Evolutionary conservation across 1,140 invertebrate genomes (phyloP).

Genomic region (Drosophila sulfurigaster): DNA sequence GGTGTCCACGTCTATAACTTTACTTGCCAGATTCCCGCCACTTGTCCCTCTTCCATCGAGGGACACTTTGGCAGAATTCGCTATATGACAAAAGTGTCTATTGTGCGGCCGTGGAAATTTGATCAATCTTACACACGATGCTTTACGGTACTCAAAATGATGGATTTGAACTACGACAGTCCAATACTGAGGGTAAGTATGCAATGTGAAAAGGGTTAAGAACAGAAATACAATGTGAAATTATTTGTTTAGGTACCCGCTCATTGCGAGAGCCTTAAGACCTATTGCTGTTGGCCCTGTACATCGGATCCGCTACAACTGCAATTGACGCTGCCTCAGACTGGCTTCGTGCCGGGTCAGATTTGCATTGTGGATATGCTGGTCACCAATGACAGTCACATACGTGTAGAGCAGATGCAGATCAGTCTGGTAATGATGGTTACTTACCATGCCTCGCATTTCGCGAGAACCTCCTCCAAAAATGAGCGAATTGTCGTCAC

Average conservation of each 20-base stretch:
- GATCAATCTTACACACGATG: constrained; percentile 89
- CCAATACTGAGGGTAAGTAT: constrained; percentile 61
- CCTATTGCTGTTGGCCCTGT: constrained; percentile 68
- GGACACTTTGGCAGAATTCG: constrained; percentile 88
- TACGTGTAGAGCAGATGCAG: constrained; percentile 56
- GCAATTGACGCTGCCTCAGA: constrained; percentile 56
- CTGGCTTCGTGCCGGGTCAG: constrained; percentile 73
- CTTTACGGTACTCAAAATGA: constrained; percentile 90
- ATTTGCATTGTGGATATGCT: constrained; percentile 49
- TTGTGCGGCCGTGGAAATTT: constrained; percentile 91
- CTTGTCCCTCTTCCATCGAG: constrained; percentile 90
- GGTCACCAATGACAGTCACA: constrained; percentile 67
- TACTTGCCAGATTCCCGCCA: constrained; percentile 86
- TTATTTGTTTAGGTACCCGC: constrained; percentile 44
- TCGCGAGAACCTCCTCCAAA: constrained; percentile 68
- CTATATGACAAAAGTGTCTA: constrained; percentile 88
- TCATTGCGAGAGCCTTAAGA: constrained; percentile 59
- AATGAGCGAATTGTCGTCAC: constrained; percentile 55
- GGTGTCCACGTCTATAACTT: constrained; percentile 88
- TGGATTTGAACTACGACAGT: constrained; percentile 89
- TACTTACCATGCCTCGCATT: constrained; percentile 50
- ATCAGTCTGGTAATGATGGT: constrained; percentile 61
- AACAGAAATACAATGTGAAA: not conserved
- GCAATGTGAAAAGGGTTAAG: not conserved
- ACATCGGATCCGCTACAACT: constrained; percentile 60